Percentiles rank a stretch among this genome's conserved stretches.
These are phyloP conservation scores for Numenius arquata DNA, from an alignment of 2,113 vertebrate species.

Conservation along the genomic window DNA sequence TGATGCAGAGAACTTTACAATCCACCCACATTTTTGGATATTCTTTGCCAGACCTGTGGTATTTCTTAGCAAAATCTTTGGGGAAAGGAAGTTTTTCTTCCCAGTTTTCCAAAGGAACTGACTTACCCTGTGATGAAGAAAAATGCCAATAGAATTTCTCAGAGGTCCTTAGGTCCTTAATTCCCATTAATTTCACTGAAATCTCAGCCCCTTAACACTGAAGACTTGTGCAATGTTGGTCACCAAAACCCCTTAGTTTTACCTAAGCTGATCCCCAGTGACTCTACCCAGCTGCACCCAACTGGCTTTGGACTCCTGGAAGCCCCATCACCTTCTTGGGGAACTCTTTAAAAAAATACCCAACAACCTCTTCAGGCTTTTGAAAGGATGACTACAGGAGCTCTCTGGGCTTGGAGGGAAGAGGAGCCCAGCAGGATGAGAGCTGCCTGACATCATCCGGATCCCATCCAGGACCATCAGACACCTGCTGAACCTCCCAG, in stretches of 20 bases:
- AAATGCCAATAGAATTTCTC: neutral
- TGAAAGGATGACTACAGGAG: neutral
- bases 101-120: neutral
- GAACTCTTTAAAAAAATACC: neutral
- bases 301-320: neutral
- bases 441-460: constrained; percentile 3
- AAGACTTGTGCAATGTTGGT: neutral
- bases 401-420: neutral
- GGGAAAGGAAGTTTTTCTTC: neutral
- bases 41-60: neutral
- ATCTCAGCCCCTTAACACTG: neutral
- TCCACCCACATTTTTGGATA: neutral
- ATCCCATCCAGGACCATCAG: neutral
- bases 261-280: neutral
- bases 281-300: neutral
- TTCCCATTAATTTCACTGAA: neutral
- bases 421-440: neutral
- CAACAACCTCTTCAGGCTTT: neutral
- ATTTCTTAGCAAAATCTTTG: neutral
- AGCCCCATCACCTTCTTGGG: neutral
- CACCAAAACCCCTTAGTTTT: neutral
- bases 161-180: neutral
- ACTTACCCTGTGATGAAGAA: neutral
- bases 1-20: neutral
- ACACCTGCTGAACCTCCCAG: constrained; percentile 51